Conservation (phyloP, 1,140 invertebrate genomes). For the Sycophila sp. region DNA sequence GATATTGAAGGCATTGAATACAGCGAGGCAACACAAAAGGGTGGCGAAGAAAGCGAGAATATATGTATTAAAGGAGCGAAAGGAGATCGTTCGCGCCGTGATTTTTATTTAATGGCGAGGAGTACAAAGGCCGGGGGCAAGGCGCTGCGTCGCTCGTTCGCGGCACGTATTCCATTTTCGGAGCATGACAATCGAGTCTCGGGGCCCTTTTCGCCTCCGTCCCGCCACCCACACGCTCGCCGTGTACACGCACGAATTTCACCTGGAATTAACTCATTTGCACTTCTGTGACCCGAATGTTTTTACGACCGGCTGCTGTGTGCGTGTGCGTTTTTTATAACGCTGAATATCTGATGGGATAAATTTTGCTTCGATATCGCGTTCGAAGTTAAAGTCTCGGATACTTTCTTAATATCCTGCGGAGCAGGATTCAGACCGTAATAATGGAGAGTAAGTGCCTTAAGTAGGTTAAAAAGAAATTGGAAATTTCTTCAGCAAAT, state of each 20-base stretch:
- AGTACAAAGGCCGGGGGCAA: not conserved
- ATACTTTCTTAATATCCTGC: no score
- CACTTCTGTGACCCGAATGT: slow-evolving; percentile 11
- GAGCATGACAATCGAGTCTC: not conserved
- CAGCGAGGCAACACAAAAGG: no score
- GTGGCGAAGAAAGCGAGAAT: no score
- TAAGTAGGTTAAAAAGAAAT: no score
- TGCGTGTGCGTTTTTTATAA: not conserved
- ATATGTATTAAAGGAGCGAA: not conserved
- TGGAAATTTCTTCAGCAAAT: no score
- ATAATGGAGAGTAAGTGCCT: no score
- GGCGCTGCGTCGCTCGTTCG: no score
- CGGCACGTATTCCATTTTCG: not conserved
- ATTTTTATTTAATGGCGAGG: not conserved
- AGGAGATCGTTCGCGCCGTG: not conserved
- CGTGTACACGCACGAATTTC: not conserved
- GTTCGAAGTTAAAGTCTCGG: no score
- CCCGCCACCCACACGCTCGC: not conserved
- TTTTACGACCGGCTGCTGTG: not conserved
- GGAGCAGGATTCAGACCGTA: no score
- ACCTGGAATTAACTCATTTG: slow-evolving; percentile 12
- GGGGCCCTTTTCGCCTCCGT: not conserved
- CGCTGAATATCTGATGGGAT: no score
- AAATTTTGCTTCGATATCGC: no score
- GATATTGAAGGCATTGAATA: no score